Evolutionary conservation across 2,888 invertebrate genomes (phyloP).

Genomic region (Lymantria monacha): DNA sequence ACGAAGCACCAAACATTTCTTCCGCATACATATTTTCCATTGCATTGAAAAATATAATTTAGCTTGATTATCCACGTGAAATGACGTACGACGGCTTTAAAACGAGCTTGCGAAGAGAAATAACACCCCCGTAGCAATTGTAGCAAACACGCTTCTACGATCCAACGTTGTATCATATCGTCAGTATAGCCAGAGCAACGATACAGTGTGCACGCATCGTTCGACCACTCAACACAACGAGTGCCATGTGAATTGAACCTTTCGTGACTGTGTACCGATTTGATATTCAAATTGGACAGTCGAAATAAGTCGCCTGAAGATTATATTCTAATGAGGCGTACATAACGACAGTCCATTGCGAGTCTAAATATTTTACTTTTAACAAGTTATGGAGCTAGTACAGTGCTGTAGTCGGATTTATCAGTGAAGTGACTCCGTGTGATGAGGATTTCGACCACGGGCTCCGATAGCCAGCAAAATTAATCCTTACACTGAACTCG

Average conservation of each 20-base stretch:
- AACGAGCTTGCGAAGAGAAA: slow-evolving; percentile 60
- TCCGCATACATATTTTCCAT: slow-evolving; percentile 39
- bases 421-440: slow-evolving; percentile 60
- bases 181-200: slow-evolving; percentile 55
- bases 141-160: slow-evolving; percentile 48
- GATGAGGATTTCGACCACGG: slow-evolving; percentile 50
- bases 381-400: slow-evolving; percentile 49
- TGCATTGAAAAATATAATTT: slow-evolving; percentile 37
- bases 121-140: slow-evolving; percentile 67
- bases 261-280: slow-evolving; percentile 52
- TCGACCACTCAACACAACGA: slow-evolving; percentile 3
- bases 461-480: slow-evolving; percentile 63
- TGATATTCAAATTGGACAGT: slow-evolving; percentile 58
- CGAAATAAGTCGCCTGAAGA: slow-evolving; percentile 54
- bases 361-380: slow-evolving; percentile 31
- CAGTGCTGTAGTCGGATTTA: slow-evolving; percentile 42
- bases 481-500: slow-evolving; percentile 73
- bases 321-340: slow-evolving; percentile 59
- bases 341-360: slow-evolving; percentile 23
- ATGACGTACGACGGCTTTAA: not conserved
- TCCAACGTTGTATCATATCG: slow-evolving; percentile 22
- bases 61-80: not conserved
- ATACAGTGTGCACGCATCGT: slow-evolving; percentile 26
- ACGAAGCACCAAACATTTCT: slow-evolving; percentile 27
- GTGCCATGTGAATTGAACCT: slow-evolving; percentile 43